A percentile compares a stretch with the other conserved stretches of the same genome.
phyloP scores from a whole-genome alignment of 2,797 vertebrate genomes.

The Ctenopoma multispine region DNA sequence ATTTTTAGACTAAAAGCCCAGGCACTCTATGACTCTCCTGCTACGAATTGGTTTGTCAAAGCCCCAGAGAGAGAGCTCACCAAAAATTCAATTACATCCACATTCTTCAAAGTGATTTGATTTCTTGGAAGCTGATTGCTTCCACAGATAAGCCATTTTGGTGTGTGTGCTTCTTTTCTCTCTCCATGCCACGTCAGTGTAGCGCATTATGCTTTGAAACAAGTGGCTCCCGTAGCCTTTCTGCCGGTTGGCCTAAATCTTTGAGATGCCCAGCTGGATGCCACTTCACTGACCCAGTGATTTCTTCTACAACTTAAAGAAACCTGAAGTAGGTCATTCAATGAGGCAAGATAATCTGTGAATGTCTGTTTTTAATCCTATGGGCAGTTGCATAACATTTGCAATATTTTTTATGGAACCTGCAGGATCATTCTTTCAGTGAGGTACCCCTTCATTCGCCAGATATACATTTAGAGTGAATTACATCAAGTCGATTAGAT shows the following conservation, averaged over 20 bases:
- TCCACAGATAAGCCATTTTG: conserved; percentile 20
- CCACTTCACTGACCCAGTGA: conserved; percentile 29
- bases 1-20: conserved; percentile 39
- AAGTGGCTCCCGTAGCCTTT: conserved; percentile 32
- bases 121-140: conserved; percentile 45
- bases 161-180: too few relatives aligned
- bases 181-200: neutral
- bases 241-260: conserved; percentile 14
- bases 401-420: neutral
- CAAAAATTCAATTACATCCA: conserved; percentile 41
- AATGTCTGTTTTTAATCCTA: neutral
- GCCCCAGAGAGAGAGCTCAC: conserved; percentile 12
- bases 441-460: neutral
- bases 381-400: neutral
- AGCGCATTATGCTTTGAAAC: conserved; percentile 14
- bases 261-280: conserved; percentile 14
- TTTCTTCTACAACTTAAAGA: conserved; percentile 30
- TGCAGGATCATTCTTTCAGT: neutral
- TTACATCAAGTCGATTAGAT: neutral
- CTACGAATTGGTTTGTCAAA: conserved; percentile 10
- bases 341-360: neutral
- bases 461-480: neutral
- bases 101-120: conserved; percentile 49
- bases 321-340: conserved; percentile 5
- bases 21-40: neutral